Evolutionary conservation across 2,113 vertebrate species (phyloP), one percentile per base, ranked within the genome.

Genomic region (Neogobius melanostomus): DNA sequence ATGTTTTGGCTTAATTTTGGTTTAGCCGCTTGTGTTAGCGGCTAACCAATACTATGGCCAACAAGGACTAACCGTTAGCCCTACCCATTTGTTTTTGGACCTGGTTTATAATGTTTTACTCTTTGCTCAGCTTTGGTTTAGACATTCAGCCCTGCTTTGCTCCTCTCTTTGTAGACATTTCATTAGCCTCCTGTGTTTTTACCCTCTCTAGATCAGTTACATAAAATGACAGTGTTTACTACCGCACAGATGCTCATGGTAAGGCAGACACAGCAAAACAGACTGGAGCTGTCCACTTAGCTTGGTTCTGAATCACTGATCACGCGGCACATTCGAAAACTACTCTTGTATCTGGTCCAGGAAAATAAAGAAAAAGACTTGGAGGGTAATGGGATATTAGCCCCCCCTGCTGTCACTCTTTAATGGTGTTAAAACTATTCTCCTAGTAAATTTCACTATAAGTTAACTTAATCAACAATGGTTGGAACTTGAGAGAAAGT

Each of bases 361-460:
- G 14, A 11, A 15, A 71, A 48, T n/a, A 49, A 15, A 64, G n/a
- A 43, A 47, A 47, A 7, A 47, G 46, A 47, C 46, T 47, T 8
- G 10, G 28, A 45, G 54, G 71, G 73, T 75, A 74, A 83, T 72
- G 82, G 83, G 76, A 82, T 81, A 17, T 80, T 64, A 82, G 86
- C 88, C 85, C 88, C 89, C 82, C 85, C 89, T 89, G 74, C 80
- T 85, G 89, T 85, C 66, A 21, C 21, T 21, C 21, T 21, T 21
- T 36, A n/a, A n/a, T n/a, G n/a, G n/a, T n/a, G n/a, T n/a, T n/a
- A 36, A 36, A 36, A 36, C 4, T 36, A 36, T 36, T 36, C 28
- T 36, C 28, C 28, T 3, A 36, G 28, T 36, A 36, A 36, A 36
- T 36, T 36, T 36, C 4, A 36, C 28, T 4, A 36, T 36, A 36